Evolutionary conservation across 2,113 vertebrate species (phyloP), one percentile per base, ranked within the genome.

Genomic region (Ivindomyrus marchei): DNA sequence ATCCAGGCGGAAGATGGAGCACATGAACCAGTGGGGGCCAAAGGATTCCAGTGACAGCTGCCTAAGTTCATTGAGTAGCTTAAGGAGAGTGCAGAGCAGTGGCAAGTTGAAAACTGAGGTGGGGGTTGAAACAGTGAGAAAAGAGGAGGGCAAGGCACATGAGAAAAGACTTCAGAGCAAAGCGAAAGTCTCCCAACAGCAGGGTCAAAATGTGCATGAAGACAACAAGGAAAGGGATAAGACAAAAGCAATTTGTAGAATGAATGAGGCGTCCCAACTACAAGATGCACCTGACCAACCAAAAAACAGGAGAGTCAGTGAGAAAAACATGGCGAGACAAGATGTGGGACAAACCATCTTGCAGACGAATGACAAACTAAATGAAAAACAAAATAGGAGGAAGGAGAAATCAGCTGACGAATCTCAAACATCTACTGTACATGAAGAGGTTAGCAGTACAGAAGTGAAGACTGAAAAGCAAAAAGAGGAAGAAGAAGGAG

Each of bases 401-500:
- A 92, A 50, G 53, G 74, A 85, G n/a, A 53, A 31, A 21, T 13
- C 31, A 13, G 17, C 36, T 46, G 49, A 53, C 45, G 27, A 88
- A 36, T 89, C 27, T 3, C 8, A 89, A 15, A 53, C n/a, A 77
- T 24, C 56, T 42, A 88, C 52, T 27, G 53, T 47, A n/a, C 86
- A 42, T 45, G 53, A 50, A 46, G 80, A 50, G 1, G 90, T 91
- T 42, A 47, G n/a, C 46, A 15, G n/a, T 27, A 46, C 84, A 36
- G 88, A 62, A 7, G 49, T 17, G 56, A 80, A 31, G 36, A 36
- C 39, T 17, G 90, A 83, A 27, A 0, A 89, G 56, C 50, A 87
- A 4, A 80, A 66, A 11, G 91, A 92, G 45, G 94, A 91, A 0
- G 92, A 91, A 91, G 96, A 62, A 47, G 19, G 90, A 42, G 95